phyloP scores from a whole-genome alignment of 2,797 vertebrate species.

The Phoeniculus purpureus region DNA sequence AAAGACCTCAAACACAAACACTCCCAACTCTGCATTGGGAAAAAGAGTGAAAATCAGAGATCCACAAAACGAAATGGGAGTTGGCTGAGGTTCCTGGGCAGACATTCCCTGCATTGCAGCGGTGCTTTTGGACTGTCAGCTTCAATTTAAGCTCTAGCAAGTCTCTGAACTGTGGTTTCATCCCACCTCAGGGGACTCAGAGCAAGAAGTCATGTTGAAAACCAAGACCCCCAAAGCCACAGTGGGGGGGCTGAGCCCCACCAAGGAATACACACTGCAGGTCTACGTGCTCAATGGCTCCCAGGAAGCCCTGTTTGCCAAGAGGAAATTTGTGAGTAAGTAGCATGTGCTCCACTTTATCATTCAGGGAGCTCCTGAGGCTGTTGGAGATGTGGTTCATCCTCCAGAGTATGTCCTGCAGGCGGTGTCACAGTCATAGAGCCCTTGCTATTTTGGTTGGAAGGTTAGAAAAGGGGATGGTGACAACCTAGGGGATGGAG shows the following conservation, averaged over 20 bases:
- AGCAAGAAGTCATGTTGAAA: conserved; percentile 95
- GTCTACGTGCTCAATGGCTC: conserved; percentile 88
- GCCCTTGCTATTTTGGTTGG: neutral
- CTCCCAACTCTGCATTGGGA: neutral
- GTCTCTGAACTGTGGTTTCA: conserved; percentile 31
- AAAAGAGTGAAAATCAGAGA: neutral
- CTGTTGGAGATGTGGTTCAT: neutral
- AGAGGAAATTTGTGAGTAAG: conserved; percentile 93
- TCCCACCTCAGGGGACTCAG: conserved; percentile 81
- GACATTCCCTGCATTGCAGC: conserved; percentile 40
- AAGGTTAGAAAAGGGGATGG: neutral
- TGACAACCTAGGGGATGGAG: neutral
- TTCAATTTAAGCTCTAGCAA: conserved; percentile 29
- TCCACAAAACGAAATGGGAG: neutral
- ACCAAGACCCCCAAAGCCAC: conserved; percentile 91
- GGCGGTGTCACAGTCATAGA: accelerated
- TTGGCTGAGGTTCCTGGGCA: neutral
- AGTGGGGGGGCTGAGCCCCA: conserved; percentile 89
- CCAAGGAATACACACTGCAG: conserved; percentile 89
- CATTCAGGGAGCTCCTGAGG: neutral
- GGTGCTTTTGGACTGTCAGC: conserved; percentile 19
- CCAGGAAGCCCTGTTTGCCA: conserved; percentile 85
- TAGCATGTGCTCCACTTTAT: neutral
- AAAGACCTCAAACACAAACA: accelerated
- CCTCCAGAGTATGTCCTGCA: neutral